These are phyloP conservation scores for Stomorhina lunata DNA, from an alignment of 2,888 invertebrate genomes.

Conservation along the genomic window DNA sequence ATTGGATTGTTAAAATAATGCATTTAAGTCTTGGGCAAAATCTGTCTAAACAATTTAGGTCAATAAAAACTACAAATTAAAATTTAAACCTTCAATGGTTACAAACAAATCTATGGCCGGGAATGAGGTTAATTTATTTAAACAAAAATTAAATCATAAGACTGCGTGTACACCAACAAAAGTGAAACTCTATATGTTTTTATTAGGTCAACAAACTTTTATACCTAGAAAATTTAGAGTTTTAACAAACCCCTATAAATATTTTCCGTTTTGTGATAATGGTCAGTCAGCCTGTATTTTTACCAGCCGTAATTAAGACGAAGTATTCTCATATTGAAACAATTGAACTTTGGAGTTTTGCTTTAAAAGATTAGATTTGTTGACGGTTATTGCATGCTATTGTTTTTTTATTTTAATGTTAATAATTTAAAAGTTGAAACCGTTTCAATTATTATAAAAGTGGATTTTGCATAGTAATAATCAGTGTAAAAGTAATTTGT, in stretches of 20 bases:
- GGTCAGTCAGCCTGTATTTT: slow-evolving; percentile 3
- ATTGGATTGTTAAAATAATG: too few species aligned
- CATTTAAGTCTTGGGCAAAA: not conserved
- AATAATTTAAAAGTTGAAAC: too few species aligned
- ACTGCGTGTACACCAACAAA: not conserved
- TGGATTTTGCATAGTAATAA: too few species aligned
- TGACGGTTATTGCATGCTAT: not conserved
- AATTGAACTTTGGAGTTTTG: slow-evolving; percentile 38
- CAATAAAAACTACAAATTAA: slow-evolving; percentile 34
- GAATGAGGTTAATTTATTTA: slow-evolving; percentile 25
- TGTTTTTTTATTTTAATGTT: not conserved
- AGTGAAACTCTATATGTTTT: slow-evolving; percentile 28
- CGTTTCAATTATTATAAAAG: too few species aligned
- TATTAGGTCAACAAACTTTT: not conserved
- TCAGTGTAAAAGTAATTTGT: too few species aligned
- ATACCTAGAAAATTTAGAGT: not conserved
- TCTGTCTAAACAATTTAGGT: slow-evolving; percentile 24
- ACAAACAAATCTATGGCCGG: not conserved
- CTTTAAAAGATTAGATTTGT: not conserved
- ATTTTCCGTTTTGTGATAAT: not conserved
- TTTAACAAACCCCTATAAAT: not conserved
- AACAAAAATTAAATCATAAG: slow-evolving; percentile 3
- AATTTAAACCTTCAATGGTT: not conserved
- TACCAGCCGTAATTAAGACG: too few species aligned
- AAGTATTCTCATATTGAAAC: too few species aligned